phyloP scores from a whole-genome alignment of 2,797 vertebrate species.

The Gouania willdenowi region DNA sequence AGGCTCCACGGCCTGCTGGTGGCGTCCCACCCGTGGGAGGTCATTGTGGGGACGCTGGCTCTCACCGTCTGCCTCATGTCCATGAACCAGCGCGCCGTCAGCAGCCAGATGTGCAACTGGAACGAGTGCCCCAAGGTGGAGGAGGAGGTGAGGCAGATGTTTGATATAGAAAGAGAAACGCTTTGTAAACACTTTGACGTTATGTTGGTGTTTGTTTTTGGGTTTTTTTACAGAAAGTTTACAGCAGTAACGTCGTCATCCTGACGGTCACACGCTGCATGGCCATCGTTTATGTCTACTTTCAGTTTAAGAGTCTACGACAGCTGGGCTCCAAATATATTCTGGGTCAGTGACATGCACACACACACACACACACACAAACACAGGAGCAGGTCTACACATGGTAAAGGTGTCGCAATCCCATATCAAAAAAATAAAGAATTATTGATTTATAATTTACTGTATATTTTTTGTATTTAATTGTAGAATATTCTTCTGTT shows the following conservation, averaged over 20 bases:
- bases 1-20: constrained; percentile 93
- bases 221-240: constrained; percentile 77
- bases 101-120: constrained; percentile 91
- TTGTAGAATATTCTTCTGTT: too few species aligned
- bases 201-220: too few species aligned
- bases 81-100: constrained; percentile 91
- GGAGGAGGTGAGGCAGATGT: constrained; percentile 80
- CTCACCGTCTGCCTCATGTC: constrained; percentile 95
- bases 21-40: constrained; percentile 97
- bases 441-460: too few species aligned
- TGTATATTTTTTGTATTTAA: too few species aligned
- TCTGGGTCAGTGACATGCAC: constrained; percentile 87
- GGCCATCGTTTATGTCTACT: constrained; percentile 96
- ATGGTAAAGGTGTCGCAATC: too few species aligned
- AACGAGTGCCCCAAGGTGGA: constrained; percentile 90
- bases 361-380: too few species aligned
- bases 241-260: constrained; percentile 92
- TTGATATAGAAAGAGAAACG: too few species aligned
- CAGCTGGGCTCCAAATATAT: constrained; percentile 98
- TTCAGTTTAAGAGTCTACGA: constrained; percentile 94
- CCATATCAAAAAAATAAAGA: too few species aligned
- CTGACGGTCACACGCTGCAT: constrained; percentile 93
- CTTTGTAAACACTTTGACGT: too few species aligned
- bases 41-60: constrained; percentile 93
- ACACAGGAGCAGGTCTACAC: too few species aligned